Evolutionary conservation across 2,113 vertebrate species (phyloP), one percentile per base, ranked within the genome.

Genomic region (Amphiprion percula): DNA sequence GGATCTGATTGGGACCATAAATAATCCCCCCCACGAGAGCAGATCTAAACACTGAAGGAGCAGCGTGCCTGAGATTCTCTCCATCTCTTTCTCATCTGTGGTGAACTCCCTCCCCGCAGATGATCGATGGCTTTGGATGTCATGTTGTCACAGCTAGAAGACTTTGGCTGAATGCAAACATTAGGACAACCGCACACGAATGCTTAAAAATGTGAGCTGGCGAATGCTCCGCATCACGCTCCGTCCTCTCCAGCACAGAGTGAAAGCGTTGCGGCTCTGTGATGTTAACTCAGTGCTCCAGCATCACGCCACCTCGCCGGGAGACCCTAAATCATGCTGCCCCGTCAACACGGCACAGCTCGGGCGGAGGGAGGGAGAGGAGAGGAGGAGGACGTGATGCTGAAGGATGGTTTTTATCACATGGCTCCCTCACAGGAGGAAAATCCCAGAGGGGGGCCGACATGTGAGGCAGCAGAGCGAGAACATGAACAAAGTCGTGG

Each of bases 1-100:
- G 68, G 87, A 55, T 87, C 79, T 87, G 86, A 90, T 88, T 89
- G 84, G 84, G 81, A 78, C 74, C 84, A 91, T 93, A 90, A 91
- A 92, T 92, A 92, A 92, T 83, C 78, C 83, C 46, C 33, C 33
- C 64, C 24, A 52, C 66, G 65, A 74, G 75, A 79, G 61, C 59
- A 82, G 79, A 87, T 77, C 83, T 76, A 84, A 87, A 82, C 3
- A 46, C 44, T 53, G 72, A 81, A 75, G 79, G 77, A 82, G 82
- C 79, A 78, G 75, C 68, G 10, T 69, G 76, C 49, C 62, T 54
- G 64, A 52, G 68, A 77, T 74, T 68, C 86, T 68, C 84, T 82
- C 70, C 50, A 71, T 85, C 87, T 73, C 76, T 74, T 52, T 80
- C 84, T 75, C 69, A 28, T 80, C 74, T 64, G 64, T 24, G 60